Base-by-base conservation (phyloP, 2,888 invertebrate genomes). In the Campoplex nolae region DNA sequence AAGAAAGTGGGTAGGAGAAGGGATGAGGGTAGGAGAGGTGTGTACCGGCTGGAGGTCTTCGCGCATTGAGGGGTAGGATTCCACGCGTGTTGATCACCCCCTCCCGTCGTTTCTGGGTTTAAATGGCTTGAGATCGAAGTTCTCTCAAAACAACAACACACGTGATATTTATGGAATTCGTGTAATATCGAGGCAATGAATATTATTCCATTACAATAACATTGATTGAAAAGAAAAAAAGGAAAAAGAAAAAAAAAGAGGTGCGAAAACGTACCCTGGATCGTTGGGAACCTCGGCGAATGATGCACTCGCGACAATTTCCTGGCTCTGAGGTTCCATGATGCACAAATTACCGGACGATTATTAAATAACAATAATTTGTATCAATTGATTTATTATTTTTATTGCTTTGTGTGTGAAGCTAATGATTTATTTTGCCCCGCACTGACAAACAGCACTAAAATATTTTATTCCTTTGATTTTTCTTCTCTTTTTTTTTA, bases 281-380 rank as follows among this genome's bases (percentile, higher is more conserved):
- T 98, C 98, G 96, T 98, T 98, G 95, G 98, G 97, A 95, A 98
- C 98, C 96, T 98, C 98, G 90, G 98, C 97, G 94, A 98, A 97
- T 94, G 97, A 97, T 94, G 97, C 96, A 94, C 97, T 97, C 91
- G 96, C 95, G 92, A 96, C 96, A 95, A 96, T 96, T 95, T 97
- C 97, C 95, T 97, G 97, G 94, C 95, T 96, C 95, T 97, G 97
- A 95, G 96, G 95, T 95, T 97, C 97, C 97, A 97, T 97, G 92
- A 92, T 93, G 92, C 89, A 75, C 82, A 70, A 70, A 58, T 80
- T 78, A 28, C 13, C 32, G 42, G 54, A 13, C 28, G 54, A 67
- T 67, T 58, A 23, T 58, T 56, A 35, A 45, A 76, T 65, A 45
- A 76, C 65, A 45, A 48, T 28, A 65, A 76, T 76, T 38, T 65